Evolutionary conservation across 2,113 vertebrate genomes (phyloP), one percentile per base, ranked within the genome.

Genomic region (Oxyura jamaicensis): DNA sequence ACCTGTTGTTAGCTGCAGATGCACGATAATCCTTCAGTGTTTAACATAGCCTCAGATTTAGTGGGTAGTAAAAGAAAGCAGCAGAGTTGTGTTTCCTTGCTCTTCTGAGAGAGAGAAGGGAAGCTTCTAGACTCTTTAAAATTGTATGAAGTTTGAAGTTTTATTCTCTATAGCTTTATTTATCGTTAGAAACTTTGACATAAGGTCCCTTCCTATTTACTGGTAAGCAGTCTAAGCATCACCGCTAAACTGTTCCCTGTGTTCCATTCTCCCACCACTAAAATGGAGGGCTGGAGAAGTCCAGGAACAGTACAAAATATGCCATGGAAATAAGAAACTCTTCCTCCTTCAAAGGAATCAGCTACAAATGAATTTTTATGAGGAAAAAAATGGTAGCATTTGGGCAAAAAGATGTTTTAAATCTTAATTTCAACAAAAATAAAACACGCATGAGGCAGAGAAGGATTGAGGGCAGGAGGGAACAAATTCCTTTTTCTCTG

Each of bases 211-310:
- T 88, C 42, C 19, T 4, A 10, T 59, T 33, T 81, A 62, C 28
- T 79, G 31, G 35, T 44, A 44, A 74, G 46, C 53, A 80, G 58
- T 46, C 28, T 58, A 14, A 28, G 52, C 36, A 63, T 16, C 3
- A 3, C 36, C 20, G 59, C n/a, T 73, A 8, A 88, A 14, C 23
- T 75, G 18, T 75, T 62, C 48, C 10, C 7, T 1, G 2, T 78
- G 33, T 25, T 82, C 31, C 0, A 0, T 36, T 13, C 42, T 71
- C 31, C 33, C 23, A 66, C 0, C 8, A 41, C 39, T 59, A n/a
- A 71, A 93, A 42, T 6, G 9, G 63, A 31, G 17, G 21, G 39
- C 53, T 72, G 31, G 58, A 72, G 33, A 63, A 62, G 50, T 29
- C 11, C 8, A 39, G 50, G 46, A 39, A 78, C 26, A 36, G 35